Percentiles rank a stretch among this genome's conserved stretches.
These are phyloP conservation scores for Augiades crinisus DNA, from an alignment of 2,888 invertebrate species.

Conservation along the genomic window DNA sequence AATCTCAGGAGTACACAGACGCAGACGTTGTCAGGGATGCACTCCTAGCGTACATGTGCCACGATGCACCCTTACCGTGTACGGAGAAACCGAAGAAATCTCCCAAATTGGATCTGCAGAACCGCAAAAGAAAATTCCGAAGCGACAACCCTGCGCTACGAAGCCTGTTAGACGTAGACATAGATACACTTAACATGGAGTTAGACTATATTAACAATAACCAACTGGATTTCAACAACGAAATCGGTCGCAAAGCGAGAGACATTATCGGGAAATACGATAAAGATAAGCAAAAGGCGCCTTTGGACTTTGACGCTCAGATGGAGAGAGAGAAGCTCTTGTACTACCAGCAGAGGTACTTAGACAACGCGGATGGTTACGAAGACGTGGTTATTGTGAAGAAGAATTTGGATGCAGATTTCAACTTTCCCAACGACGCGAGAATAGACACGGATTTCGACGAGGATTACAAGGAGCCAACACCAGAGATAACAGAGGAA, in stretches of 20 bases:
- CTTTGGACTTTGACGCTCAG: conserved; percentile 73
- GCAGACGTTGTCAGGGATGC: conserved; percentile 90
- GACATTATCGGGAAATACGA: conserved; percentile 69
- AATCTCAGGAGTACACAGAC: conserved; percentile 84
- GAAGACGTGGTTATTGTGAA: conserved; percentile 75
- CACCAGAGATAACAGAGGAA: conserved; percentile 60
- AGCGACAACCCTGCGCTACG: conserved; percentile 41
- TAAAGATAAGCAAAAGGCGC: conserved; percentile 52
- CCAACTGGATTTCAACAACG: conserved; percentile 68
- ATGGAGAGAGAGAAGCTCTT: conserved; percentile 75
- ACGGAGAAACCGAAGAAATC: conserved; percentile 58
- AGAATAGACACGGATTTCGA: conserved; percentile 70
- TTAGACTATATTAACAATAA: conserved; percentile 66
- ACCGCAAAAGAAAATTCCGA: conserved; percentile 44
- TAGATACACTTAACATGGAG: conserved; percentile 68
- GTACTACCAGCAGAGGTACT: conserved; percentile 69
- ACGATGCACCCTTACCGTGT: conserved; percentile 91
- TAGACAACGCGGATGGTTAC: conserved; percentile 70
- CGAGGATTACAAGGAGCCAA: conserved; percentile 69
- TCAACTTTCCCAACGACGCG: conserved; percentile 74
- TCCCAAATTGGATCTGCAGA: conserved; percentile 40
- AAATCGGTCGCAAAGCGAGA: conserved; percentile 66
- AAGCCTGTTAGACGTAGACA: conserved; percentile 60
- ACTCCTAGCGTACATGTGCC: conserved; percentile 91
- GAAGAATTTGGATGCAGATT: conserved; percentile 75